Percentiles rank a stretch among this genome's conserved stretches.
phyloP scores from a whole-genome alignment of 2,113 vertebrate species.

The Asarcornis scutulata region DNA sequence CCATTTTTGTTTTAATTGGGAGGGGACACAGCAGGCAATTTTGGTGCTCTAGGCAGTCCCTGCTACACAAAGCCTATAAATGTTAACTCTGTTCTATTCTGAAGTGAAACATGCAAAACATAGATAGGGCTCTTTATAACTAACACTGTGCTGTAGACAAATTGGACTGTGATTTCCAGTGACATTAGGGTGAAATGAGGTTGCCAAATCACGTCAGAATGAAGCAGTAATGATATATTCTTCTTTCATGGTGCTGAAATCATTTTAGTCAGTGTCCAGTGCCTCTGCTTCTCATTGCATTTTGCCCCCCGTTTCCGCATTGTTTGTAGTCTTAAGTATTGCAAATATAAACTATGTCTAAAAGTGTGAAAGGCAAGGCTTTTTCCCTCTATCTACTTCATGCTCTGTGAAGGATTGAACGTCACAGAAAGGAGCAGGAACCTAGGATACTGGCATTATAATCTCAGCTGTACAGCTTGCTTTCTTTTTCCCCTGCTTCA shows the following conservation, averaged over 20 bases:
- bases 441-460: background rate
- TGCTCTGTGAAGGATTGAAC: background rate
- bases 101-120: background rate
- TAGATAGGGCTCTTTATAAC: background rate
- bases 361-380: background rate
- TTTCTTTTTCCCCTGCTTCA: background rate
- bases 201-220: conserved; percentile 18
- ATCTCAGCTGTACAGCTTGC: background rate
- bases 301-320: background rate
- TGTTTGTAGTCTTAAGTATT: background rate
- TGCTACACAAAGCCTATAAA: conserved; percentile 28
- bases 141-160: background rate
- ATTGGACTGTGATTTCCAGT: conserved; percentile 23
- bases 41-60: conserved; percentile 27
- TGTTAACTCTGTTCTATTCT: background rate
- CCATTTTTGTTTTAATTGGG: conserved; percentile 54
- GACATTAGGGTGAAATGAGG: background rate
- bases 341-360: background rate
- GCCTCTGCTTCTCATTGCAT: background rate
- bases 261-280: background rate
- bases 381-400: background rate
- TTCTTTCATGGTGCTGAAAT: background rate
- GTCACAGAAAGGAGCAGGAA: background rate
- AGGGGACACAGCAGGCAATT: conserved; percentile 2
- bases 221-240: background rate